Evolutionary conservation across 2,888 invertebrate species (phyloP).

Genomic region (Sinotaia quadrata): DNA sequence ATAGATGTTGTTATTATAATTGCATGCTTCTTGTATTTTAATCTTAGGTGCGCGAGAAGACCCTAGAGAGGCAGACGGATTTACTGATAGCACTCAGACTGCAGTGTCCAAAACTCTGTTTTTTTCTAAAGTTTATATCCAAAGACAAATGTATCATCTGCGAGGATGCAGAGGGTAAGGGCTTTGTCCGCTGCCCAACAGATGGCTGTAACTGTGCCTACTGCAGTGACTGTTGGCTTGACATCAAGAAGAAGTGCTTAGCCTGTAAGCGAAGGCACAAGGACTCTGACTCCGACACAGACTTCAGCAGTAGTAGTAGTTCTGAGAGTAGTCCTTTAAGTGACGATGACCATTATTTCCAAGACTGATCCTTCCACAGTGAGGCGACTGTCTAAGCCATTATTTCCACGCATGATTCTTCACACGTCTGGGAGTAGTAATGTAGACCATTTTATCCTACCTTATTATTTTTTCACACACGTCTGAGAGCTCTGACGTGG

Average conservation of each 20-base stretch:
- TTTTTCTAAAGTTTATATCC: constrained; percentile 39
- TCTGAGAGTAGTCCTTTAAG: too few relatives aligned
- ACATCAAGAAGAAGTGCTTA: constrained; percentile 17
- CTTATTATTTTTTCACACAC: too few relatives aligned
- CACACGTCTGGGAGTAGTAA: too few relatives aligned
- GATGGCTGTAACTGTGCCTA: constrained; percentile 54
- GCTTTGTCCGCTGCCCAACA: constrained; percentile 48
- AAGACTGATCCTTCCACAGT: too few relatives aligned
- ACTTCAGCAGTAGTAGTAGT: too few relatives aligned
- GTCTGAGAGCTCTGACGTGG: too few relatives aligned
- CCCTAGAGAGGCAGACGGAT: constrained; percentile 40
- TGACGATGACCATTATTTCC: too few relatives aligned
- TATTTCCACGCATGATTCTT: too few relatives aligned
- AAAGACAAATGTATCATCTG: constrained; percentile 56
- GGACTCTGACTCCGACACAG: too few relatives aligned
- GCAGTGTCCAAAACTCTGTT: constrained; percentile 48
- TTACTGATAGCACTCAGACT: constrained; percentile 40
- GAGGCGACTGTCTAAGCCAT: too few relatives aligned
- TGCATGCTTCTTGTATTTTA: neutral
- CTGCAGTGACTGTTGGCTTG: constrained; percentile 60
- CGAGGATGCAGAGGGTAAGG: constrained; percentile 47
- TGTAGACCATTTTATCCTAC: too few relatives aligned
- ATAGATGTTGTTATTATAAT: neutral
- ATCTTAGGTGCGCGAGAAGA: neutral
- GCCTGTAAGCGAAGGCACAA: constrained; percentile 14